These are phyloP conservation scores for Stomorhina lunata DNA, from an alignment of 2,888 invertebrate genomes.

Conservation along the genomic window DNA sequence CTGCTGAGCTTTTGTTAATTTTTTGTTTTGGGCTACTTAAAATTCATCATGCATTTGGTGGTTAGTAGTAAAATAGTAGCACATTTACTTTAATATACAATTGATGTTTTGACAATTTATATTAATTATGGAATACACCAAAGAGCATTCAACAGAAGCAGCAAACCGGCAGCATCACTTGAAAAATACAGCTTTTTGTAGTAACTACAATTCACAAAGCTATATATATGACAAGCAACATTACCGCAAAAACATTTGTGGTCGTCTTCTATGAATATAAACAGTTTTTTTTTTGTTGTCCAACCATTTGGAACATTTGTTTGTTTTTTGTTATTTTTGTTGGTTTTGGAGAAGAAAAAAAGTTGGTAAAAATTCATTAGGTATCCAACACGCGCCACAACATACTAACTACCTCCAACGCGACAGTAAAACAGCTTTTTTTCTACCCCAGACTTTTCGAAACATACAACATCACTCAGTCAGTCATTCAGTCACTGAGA, in stretches of 20 bases:
- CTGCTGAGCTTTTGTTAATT: too few relatives aligned
- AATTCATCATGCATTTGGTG: slow-evolving; percentile 22
- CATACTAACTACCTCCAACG: slow-evolving; percentile 55
- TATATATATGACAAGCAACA: background rate
- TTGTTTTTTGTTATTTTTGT: slow-evolving; percentile 16
- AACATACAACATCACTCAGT: slow-evolving; percentile 54
- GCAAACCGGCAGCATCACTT: background rate
- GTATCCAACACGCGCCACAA: slow-evolving; percentile 59
- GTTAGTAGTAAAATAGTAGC: slow-evolving; percentile 28
- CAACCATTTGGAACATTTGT: background rate
- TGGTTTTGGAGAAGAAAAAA: slow-evolving; percentile 2
- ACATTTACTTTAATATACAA: slow-evolving; percentile 55
- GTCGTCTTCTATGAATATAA: slow-evolving; percentile 33
- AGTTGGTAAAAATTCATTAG: slow-evolving; percentile 58
- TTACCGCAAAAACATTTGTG: slow-evolving; percentile 53
- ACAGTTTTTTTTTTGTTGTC: background rate
- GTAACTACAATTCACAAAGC: background rate
- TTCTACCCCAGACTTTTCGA: slow-evolving; percentile 21
- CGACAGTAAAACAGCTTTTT: slow-evolving; percentile 43
- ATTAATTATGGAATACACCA: slow-evolving; percentile 63
- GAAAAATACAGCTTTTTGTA: background rate
- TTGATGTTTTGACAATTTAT: slow-evolving; percentile 67
- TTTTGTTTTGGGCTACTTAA: slow-evolving; percentile 10
- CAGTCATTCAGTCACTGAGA: background rate
- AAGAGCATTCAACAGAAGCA: slow-evolving; percentile 42